Conservation (phyloP, 2,797 vertebrate species). For the Sciurus carolinensis region DNA sequence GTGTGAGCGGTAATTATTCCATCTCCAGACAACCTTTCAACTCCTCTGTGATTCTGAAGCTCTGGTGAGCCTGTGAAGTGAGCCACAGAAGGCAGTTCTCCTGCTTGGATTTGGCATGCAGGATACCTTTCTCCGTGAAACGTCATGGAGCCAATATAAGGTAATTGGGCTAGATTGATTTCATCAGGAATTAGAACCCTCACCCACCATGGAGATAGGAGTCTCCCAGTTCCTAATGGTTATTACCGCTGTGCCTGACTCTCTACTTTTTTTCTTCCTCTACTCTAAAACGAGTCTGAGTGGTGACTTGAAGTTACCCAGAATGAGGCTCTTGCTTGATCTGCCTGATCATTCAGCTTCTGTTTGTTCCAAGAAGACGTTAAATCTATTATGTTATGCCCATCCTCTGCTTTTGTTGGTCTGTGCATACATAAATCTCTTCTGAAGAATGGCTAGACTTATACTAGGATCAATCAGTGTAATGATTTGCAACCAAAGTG, state of each 20-base stretch:
- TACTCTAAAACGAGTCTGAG: constrained; percentile 42
- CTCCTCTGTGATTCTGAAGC: not conserved
- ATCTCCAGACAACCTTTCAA: constrained; percentile 59
- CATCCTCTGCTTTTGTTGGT: not conserved
- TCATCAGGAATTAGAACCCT: constrained; percentile 62
- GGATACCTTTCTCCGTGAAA: constrained; percentile 12
- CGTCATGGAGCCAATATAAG: not conserved
- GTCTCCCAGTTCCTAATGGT: not conserved
- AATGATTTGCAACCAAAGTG: constrained; percentile 51
- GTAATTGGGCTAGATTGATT: constrained; percentile 73
- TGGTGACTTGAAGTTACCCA: not conserved
- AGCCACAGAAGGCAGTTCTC: not conserved
- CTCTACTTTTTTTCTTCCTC: constrained; percentile 2
- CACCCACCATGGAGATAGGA: not conserved
- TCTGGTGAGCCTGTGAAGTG: not conserved
- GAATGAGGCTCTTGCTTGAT: not conserved
- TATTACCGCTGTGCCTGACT: not conserved
- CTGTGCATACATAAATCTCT: not conserved
- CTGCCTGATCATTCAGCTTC: not conserved
- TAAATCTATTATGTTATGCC: not conserved
- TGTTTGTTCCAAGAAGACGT: not conserved
- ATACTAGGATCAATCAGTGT: not conserved
- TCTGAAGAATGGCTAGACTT: constrained; percentile 39
- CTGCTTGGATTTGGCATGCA: not conserved
- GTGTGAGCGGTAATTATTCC: not conserved